A percentile compares a stretch with the other conserved stretches of the same genome.
These are phyloP conservation scores for Eulithis testata DNA, from an alignment of 2,888 invertebrate species.

Conservation along the genomic window DNA sequence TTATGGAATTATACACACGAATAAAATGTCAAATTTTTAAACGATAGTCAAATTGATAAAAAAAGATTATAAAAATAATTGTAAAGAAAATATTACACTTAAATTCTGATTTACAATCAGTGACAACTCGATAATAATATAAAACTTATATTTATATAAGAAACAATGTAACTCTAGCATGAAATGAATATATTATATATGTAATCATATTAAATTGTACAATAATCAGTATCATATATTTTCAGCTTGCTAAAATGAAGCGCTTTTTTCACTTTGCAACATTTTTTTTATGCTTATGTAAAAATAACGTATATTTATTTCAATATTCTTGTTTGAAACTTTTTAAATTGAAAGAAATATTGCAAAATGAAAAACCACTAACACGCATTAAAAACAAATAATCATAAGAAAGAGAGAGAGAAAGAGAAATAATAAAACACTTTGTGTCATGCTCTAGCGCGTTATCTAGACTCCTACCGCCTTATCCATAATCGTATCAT, in stretches of 20 bases:
- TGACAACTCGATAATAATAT: constrained; percentile 56
- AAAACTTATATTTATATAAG: constrained; percentile 68
- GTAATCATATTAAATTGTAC: constrained; percentile 71
- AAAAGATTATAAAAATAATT: constrained; percentile 54
- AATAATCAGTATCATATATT: constrained; percentile 68
- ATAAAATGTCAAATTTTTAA: constrained; percentile 45
- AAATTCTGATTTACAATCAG: constrained; percentile 76
- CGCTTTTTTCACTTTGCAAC: constrained; percentile 34
- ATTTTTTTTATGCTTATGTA: not conserved
- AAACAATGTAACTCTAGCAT: constrained; percentile 68
- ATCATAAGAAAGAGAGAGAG: constrained; percentile 49
- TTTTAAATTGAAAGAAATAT: constrained; percentile 9
- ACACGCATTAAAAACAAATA: constrained; percentile 46
- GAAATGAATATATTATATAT: constrained; percentile 72
- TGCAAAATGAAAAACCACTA: constrained; percentile 46
- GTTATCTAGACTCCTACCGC: constrained; percentile 49
- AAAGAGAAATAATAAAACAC: constrained; percentile 64
- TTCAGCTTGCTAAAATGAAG: constrained; percentile 44
- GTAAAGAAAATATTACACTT: constrained; percentile 45
- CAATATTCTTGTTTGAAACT: too few species aligned
- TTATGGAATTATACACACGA: constrained; percentile 30
- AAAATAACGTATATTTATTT: too few species aligned
- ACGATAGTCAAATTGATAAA: constrained; percentile 70
- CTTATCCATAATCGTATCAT: not conserved
- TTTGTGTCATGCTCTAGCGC: constrained; percentile 67